Conservation (phyloP, 2,113 vertebrate species). For the Neodontobutis hainanensis region DNA sequence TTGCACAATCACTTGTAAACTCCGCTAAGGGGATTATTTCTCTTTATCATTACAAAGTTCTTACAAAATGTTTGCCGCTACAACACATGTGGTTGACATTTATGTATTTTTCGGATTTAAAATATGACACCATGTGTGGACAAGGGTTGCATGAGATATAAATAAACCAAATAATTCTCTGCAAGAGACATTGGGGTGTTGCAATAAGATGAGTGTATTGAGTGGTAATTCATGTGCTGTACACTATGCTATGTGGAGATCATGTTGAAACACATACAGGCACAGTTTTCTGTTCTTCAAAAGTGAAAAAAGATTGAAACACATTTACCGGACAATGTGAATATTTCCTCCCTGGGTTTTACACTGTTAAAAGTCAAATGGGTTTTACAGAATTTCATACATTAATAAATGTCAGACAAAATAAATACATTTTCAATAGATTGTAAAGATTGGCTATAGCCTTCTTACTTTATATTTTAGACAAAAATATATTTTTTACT, state of each 20-base stretch:
- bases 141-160: constrained; percentile 51
- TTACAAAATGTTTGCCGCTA: constrained; percentile 61
- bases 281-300: neutral
- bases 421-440: neutral
- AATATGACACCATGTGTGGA: constrained; percentile 44
- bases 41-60: constrained; percentile 70
- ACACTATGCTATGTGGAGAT: neutral
- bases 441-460: too few species aligned
- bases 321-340: neutral
- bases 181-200: constrained; percentile 20
- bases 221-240: constrained; percentile 29
- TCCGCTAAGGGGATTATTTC: constrained; percentile 54
- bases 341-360: constrained; percentile 12
- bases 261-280: constrained; percentile 1
- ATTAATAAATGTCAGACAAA: neutral
- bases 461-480: too few species aligned
- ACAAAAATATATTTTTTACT: too few species aligned
- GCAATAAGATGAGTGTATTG: constrained; percentile 15
- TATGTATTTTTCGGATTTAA: constrained; percentile 45
- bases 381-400: constrained; percentile 36
- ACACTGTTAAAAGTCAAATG: constrained; percentile 26
- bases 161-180: constrained; percentile 52
- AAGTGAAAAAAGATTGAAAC: constrained; percentile 52
- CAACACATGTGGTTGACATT: constrained; percentile 69
- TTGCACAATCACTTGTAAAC: constrained; percentile 72